These are phyloP conservation scores for zebrafish (Danio rerio) DNA, from an alignment of 2,113 vertebrate species.

Conservation along the genomic window GRCz12tu NC_133186.1:36274001-36274500, in stretches of 20 bases:
- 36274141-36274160: no score
- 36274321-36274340: background rate
- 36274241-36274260: background rate
- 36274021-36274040: background rate
- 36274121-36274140: no score
- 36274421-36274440: background rate
- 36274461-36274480: background rate
- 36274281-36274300: background rate
- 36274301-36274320: slow-evolving; percentile 3
- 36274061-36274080: no score
- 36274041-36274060: background rate
- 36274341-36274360: background rate
- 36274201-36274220: background rate
- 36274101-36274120: no score
- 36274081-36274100: no score
- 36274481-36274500: background rate
- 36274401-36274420: background rate
- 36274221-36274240: background rate
- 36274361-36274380: background rate
- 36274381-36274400: background rate
- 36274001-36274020: background rate
- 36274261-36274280: background rate
- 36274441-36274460: background rate
- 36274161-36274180: no score
- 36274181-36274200: no score